Evolutionary conservation across 1,140 invertebrate species (phyloP).

Genomic region (Drosophila tsacasi): DNA sequence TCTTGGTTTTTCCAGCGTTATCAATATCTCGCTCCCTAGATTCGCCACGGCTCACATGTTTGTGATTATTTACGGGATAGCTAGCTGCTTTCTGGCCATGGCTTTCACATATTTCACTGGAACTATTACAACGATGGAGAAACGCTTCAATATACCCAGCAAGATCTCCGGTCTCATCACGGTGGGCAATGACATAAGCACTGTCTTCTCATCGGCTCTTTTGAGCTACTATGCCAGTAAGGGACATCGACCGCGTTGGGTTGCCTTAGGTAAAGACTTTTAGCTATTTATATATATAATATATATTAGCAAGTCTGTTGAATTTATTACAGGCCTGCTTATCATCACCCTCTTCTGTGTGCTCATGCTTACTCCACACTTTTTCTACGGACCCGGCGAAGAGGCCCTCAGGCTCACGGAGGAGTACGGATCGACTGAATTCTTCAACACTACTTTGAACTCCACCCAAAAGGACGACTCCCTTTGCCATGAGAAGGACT

Average conservation of each 20-base stretch:
- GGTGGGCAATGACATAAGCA: conserved; percentile 87
- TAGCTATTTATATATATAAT: too few relatives aligned
- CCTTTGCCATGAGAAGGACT: conserved; percentile 38
- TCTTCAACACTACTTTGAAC: conserved; percentile 41
- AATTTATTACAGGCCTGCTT: conserved; percentile 63
- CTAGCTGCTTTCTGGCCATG: conserved; percentile 90
- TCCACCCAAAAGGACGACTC: conserved; percentile 46
- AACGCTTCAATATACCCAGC: conserved; percentile 92
- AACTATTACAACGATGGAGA: conserved; percentile 92
- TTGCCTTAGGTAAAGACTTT: conserved; percentile 53
- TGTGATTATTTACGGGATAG: conserved; percentile 89
- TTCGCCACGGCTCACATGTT: conserved; percentile 89
- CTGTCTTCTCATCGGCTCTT: conserved; percentile 59
- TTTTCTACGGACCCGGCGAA: conserved; percentile 90
- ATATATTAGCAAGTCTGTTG: conserved; percentile 78
- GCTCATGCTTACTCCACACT: conserved; percentile 89
- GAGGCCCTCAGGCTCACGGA: conserved; percentile 88
- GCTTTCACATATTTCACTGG: conserved; percentile 91
- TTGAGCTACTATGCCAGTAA: conserved; percentile 70
- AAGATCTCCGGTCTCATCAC: conserved; percentile 90
- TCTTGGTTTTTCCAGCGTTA: too few relatives aligned
- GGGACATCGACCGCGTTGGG: conserved; percentile 75
- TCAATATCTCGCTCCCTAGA: conserved; percentile 3
- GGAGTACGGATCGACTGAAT: conserved; percentile 86
- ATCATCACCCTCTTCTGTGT: conserved; percentile 87